Base-by-base conservation (phyloP, 2,113 vertebrate species). In the Eptesicus fuscus region DNA sequence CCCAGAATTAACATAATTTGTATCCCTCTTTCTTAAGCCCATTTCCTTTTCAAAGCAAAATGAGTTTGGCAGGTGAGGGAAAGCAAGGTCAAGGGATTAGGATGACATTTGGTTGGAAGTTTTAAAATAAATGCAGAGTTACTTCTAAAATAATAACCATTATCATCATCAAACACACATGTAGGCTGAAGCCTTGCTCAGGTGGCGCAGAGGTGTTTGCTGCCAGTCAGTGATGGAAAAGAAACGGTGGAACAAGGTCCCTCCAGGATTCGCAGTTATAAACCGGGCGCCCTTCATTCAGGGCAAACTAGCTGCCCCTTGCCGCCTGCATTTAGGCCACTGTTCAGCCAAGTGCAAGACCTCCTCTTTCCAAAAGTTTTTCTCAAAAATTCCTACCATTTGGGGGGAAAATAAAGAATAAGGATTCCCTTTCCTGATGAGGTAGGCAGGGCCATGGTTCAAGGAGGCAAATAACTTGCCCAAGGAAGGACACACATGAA, bases 61-160 rank as follows among this genome's bases (percentile, higher is more conserved):
- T 91, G 76, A 73, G 49, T 91, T 76, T 79, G 91, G 73, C 94
- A 96, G 56, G 73, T 79, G 10, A 82, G 83, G 49, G 32, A 16
- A 74, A 42, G 17, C 0, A 4, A 74, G 42, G 44, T 22, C 28
- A 93, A 79, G 20, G 49, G 20, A 80, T 93, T 59, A 71, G 17
- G 35, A 23, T 42, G 49, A 80, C 61, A 83, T 94, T 96, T 65
- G 90, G 56, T n/a, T 67, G 61, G 32, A 69, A 88, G 76, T n/a
- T 91, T 87, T 83, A 11, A 95, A 95, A 71, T 69, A 71, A 74
- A 80, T 30, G 67, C 83, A 37, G 37, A 67, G 71, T 83, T 93
- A 61, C 56, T 91, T 97, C 90, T 80, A 67, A 76, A 89, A 91
- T 32, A 86, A 77, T 4, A 61, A 90, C 35, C 87, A 63, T 91